These are phyloP conservation scores for Eristalinus aeneus DNA, from an alignment of 2,888 invertebrate genomes.

Conservation along the genomic window DNA sequence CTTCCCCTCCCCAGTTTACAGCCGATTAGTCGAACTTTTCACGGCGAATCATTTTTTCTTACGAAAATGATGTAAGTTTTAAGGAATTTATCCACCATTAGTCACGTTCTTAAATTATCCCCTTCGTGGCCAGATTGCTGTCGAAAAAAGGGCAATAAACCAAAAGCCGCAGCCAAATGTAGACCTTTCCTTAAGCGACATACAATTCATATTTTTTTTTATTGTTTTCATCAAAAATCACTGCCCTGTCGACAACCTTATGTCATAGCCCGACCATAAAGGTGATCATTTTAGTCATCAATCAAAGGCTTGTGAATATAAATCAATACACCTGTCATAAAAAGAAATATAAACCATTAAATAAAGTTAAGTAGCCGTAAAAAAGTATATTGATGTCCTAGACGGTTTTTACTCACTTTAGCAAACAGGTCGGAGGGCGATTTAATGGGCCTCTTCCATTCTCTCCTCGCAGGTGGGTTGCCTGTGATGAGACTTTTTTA, in stretches of 20 bases:
- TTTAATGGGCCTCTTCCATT: conserved; percentile 2
- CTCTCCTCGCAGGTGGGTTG: not conserved
- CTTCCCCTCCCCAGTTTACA: no score
- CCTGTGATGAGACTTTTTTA: not conserved
- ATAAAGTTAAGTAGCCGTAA: conserved; percentile 27
- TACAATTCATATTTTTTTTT: not conserved
- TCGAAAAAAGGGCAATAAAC: not conserved
- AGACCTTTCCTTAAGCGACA: not conserved
- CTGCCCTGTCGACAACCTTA: not conserved
- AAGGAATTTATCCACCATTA: not conserved
- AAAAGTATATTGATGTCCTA: conserved; percentile 8
- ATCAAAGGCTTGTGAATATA: conserved; percentile 22
- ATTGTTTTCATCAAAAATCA: not conserved
- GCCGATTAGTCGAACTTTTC: no score
- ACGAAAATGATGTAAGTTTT: no score
- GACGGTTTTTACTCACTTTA: conserved; percentile 6
- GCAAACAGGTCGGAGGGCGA: not conserved
- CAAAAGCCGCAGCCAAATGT: not conserved
- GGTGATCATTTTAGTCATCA: conserved; percentile 13
- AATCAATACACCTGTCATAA: conserved; percentile 28
- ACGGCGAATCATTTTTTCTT: no score
- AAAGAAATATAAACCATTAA: conserved; percentile 10
- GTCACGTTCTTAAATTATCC: not conserved
- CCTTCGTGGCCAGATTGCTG: not conserved
- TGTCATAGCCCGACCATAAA: not conserved